Conservation (phyloP, 2,113 vertebrate genomes). For the Puffinus mauretanicus region DNA sequence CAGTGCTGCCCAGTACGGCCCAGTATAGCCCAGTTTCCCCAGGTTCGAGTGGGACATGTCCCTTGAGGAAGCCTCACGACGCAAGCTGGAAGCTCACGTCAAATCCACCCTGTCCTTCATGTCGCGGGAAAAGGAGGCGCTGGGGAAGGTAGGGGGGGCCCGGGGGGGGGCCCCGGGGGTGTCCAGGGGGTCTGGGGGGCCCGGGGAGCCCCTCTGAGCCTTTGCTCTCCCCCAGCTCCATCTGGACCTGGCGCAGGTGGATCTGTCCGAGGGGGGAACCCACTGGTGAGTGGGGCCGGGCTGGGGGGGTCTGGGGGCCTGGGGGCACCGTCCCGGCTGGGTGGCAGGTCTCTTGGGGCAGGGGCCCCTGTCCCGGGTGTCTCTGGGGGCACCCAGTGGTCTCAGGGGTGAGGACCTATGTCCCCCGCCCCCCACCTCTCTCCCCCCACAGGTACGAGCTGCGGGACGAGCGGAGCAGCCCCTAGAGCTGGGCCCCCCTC, state of each 20-base stretch:
- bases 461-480: conserved; percentile 44
- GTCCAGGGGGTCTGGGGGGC: background rate
- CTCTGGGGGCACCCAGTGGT: too few species aligned
- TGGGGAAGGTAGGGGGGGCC: conserved; percentile 80
- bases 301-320: too few species aligned
- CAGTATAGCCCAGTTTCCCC: background rate
- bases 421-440: background rate
- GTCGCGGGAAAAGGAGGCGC: conserved; percentile 85
- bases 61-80: conserved; percentile 79
- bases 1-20: background rate
- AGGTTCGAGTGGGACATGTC: conserved; percentile 91
- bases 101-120: conserved; percentile 90
- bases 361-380: too few species aligned
- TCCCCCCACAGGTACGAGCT: conserved; percentile 67
- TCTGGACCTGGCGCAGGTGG: conserved; percentile 81
- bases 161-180: background rate
- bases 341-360: too few species aligned
- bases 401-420: too few species aligned
- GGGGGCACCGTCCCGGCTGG: too few species aligned
- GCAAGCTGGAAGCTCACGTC: conserved; percentile 84
- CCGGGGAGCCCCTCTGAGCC: background rate
- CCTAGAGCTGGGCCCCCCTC: conserved; percentile 1
- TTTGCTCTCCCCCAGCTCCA: conserved; percentile 72
- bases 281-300: conserved; percentile 79
- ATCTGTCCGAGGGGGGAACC: conserved; percentile 78